These are phyloP conservation scores for Junonia oenone DNA, from an alignment of 2,888 invertebrate species.

Conservation along the genomic window DNA sequence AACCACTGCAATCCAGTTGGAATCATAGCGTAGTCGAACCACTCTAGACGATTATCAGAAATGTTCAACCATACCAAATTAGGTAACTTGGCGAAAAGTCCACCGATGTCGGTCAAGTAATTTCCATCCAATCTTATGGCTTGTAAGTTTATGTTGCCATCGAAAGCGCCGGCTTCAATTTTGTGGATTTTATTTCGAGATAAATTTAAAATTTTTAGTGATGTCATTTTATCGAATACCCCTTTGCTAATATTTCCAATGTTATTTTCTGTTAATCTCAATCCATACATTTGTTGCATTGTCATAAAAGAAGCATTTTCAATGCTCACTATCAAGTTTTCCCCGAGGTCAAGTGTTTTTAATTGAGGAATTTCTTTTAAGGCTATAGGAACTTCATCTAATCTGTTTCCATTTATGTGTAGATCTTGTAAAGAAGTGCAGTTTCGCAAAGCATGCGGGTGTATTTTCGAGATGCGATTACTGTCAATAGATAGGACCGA, in stretches of 20 bases:
- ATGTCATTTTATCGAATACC: constrained; percentile 87
- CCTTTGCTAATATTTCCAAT: constrained; percentile 89
- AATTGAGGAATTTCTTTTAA: constrained; percentile 86
- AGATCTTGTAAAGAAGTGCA: constrained; percentile 89
- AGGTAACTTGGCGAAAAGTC: constrained; percentile 88
- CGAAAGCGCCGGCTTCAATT: constrained; percentile 88
- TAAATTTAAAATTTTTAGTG: constrained; percentile 89
- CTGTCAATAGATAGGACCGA: constrained; percentile 89
- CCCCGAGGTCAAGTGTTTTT: constrained; percentile 89
- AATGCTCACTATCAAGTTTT: constrained; percentile 89
- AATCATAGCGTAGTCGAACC: constrained; percentile 92
- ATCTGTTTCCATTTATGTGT: constrained; percentile 89
- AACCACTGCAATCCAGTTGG: constrained; percentile 91
- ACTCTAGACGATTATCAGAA: constrained; percentile 89
- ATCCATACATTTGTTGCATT: constrained; percentile 88
- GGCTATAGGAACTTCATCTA: constrained; percentile 86
- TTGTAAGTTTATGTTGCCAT: constrained; percentile 86
- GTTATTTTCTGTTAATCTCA: constrained; percentile 91
- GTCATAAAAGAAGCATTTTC: constrained; percentile 89
- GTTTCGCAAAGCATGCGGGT: constrained; percentile 87
- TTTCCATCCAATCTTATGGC: constrained; percentile 91
- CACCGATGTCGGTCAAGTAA: constrained; percentile 87
- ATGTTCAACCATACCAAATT: constrained; percentile 92
- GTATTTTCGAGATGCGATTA: constrained; percentile 87
- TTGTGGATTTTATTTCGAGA: constrained; percentile 90